Conservation (phyloP, 2,113 vertebrate species). For the Scopus umbretta region DNA sequence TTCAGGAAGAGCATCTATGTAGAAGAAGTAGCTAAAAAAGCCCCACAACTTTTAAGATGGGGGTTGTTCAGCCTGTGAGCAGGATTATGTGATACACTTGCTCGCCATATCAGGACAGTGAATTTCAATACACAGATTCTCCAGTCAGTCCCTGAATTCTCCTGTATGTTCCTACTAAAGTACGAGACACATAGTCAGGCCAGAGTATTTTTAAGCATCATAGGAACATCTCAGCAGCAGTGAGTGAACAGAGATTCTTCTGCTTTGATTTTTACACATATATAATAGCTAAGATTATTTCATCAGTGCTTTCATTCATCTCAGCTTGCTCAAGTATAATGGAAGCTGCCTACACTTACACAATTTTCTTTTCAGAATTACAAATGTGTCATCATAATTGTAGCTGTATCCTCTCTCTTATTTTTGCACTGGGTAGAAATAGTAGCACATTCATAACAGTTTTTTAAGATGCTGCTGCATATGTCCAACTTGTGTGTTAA, state of each 20-base stretch:
- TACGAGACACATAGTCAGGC: background rate
- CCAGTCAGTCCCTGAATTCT: background rate
- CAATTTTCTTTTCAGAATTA: slow-evolving; percentile 9
- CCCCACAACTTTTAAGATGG: background rate
- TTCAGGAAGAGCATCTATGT: background rate
- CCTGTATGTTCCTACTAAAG: background rate
- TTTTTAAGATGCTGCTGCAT: background rate
- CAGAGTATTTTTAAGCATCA: background rate
- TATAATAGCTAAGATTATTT: slow-evolving; percentile 13
- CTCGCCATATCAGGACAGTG: fast-evolving
- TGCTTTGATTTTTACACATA: background rate
- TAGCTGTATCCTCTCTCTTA: background rate
- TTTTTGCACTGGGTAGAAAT: slow-evolving; percentile 7
- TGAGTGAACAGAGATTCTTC: background rate
- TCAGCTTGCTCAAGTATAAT: background rate
- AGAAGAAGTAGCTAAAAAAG: background rate
- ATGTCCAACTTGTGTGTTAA: background rate
- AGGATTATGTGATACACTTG: fast-evolving
- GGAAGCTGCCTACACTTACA: background rate
- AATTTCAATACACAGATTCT: background rate
- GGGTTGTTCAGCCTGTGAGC: background rate
- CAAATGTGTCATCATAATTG: slow-evolving; percentile 8
- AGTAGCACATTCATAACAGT: background rate
- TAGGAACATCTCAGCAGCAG: background rate
- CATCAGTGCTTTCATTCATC: slow-evolving; percentile 29